phyloP scores from a whole-genome alignment of 2,113 vertebrate genomes.

The Pollachius pollachius region DNA sequence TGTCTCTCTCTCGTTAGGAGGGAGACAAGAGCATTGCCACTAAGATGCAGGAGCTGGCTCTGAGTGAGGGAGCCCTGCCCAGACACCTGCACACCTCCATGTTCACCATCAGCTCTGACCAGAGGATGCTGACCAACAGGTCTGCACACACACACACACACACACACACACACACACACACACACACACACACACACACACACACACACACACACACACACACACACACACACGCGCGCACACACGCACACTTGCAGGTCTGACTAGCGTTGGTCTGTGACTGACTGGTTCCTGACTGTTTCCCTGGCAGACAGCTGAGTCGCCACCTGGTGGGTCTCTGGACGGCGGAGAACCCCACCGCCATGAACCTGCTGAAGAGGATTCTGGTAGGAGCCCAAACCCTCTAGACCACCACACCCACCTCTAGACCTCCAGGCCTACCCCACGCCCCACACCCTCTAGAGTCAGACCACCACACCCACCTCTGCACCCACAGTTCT shows the following conservation, averaged over 20 bases:
- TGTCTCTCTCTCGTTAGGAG: constrained; percentile 72
- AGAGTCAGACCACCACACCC: not conserved
- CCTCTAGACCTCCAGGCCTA: no score
- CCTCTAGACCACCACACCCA: not conserved
- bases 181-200: no score
- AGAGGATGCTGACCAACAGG: constrained; percentile 99
- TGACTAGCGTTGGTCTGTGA: not conserved
- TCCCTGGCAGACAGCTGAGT: constrained; percentile 87
- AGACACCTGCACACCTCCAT: constrained; percentile 94
- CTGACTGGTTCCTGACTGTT: not conserved
- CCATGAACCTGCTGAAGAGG: constrained; percentile 92
- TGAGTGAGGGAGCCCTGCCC: constrained; percentile 96
- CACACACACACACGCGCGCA: not conserved
- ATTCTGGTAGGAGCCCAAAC: constrained; percentile 85
- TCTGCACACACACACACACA: constrained; percentile 40
- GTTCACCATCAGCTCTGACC: constrained; percentile 96
- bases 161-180: not conserved
- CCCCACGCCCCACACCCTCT: not conserved
- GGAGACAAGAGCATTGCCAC: constrained; percentile 98
- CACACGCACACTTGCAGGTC: no score
- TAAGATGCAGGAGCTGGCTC: constrained; percentile 98
- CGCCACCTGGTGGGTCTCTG: constrained; percentile 97
- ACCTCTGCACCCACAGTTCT: not conserved
- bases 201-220: not conserved
- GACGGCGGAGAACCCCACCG: constrained; percentile 92